These are phyloP conservation scores for Tor tambroides DNA, from an alignment of 2,113 vertebrate species.

Conservation along the genomic window DNA sequence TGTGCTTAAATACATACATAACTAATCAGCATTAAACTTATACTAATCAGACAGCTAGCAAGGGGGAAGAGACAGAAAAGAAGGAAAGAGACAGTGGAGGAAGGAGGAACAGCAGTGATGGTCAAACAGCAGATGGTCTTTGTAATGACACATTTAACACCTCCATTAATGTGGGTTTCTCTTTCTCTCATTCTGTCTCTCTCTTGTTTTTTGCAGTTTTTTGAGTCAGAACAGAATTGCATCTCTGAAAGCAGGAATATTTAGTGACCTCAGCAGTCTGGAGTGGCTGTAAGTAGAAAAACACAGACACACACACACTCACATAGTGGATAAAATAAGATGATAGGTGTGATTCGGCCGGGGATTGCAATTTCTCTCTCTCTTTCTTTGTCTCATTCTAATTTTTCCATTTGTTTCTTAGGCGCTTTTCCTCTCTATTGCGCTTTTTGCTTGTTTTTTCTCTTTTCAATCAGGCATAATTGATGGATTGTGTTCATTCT, in stretches of 20 bases:
- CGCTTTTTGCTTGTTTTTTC: slow-evolving; percentile 9
- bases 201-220: slow-evolving; percentile 60
- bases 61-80: not conserved
- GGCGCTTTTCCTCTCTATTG: not conserved
- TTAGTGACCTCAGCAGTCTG: slow-evolving; percentile 67
- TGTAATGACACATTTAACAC: not conserved
- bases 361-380: not conserved
- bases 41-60: not conserved
- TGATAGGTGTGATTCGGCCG: not conserved
- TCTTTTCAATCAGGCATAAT: slow-evolving; percentile 21
- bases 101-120: not conserved
- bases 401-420: not conserved
- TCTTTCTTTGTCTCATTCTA: not conserved
- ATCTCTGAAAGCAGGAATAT: slow-evolving; percentile 62
- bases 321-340: not conserved
- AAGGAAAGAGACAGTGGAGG: not conserved
- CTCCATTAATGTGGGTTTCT: not conserved
- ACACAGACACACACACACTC: not conserved
- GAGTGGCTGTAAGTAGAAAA: slow-evolving; percentile 70
- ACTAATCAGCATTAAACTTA: not conserved
- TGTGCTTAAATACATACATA: not conserved
- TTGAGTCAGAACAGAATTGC: slow-evolving; percentile 70
- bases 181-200: not conserved
- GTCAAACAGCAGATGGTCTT: not conserved
- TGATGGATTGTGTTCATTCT: slow-evolving; percentile 9